Base-by-base conservation (phyloP, 2,113 vertebrate species). In the Myanophis thanlyinensis region DNA sequence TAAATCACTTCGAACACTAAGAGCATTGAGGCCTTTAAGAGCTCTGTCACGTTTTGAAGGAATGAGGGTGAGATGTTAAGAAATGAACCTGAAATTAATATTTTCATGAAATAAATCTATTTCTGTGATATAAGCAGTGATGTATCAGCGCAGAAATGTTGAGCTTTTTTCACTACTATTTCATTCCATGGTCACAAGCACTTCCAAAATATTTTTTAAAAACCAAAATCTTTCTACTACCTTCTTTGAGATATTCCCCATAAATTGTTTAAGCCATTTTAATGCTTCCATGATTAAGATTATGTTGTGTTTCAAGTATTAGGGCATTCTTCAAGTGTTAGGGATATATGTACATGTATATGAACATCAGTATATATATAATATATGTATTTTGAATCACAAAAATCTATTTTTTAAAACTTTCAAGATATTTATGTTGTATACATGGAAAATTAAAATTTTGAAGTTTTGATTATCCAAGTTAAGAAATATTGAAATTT, bases 41-140 rank as follows among this genome's bases (percentile, higher is more conserved):
- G 99, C 99, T 91, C 97, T 99, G 97, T 99, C 99, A 90, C 98
- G 99, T 47, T 99, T 99, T 95, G 99, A 99, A 98, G 99, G 99
- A 97, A 99, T 99, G 98, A 98, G 99, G 99, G 99, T 99, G 98
- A 99, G 98, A 97, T 85, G 90, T 94, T 44, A 96, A 54, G 49
- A 13, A 92, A 96, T 93, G 40, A 91, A 4, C 87, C 46, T 95
- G 49, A 94, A 93, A 30, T 80, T 93, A 93, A 95, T 92, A 62
- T 85, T 89, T 96, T 86, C 89, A 92, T 94, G 91, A 90, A 93
- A 93, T 90, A 91, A 90, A 44, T 47, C 80, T 91, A 62, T 93
- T 89, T 47, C 51, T 67, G 40, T 89, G 56, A 49, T 92, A 91
- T 85, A 91, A 89, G 93, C 92, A 94, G 92, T 93, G 89, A 93